A percentile compares a stretch with the other conserved stretches of the same genome.
phyloP scores from a whole-genome alignment of 92 coral and sea anemone genomes.

The Muricea muricata region DNA sequence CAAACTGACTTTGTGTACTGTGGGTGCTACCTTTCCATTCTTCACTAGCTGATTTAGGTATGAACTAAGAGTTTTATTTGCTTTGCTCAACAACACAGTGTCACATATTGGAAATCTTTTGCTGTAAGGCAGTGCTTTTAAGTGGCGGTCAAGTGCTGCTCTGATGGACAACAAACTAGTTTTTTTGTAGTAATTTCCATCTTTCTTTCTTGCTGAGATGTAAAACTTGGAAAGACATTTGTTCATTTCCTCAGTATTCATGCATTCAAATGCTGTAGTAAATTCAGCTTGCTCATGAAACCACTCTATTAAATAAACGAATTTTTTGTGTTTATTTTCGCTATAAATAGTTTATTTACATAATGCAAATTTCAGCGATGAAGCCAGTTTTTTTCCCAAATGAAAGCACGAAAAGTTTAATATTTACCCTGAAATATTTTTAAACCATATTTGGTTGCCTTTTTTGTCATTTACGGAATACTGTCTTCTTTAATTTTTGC shows the following conservation, averaged over 20 bases:
- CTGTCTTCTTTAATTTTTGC: background rate
- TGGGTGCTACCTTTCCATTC: slow-evolving; percentile 36
- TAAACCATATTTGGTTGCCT: too few relatives aligned
- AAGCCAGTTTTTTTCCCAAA: too few relatives aligned
- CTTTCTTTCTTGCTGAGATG: slow-evolving; percentile 1
- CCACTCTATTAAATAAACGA: background rate
- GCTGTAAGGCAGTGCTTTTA: background rate
- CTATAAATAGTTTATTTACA: too few relatives aligned
- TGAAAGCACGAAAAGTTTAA: too few relatives aligned
- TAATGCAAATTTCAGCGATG: too few relatives aligned
- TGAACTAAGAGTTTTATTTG: slow-evolving; percentile 25
- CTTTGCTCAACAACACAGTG: background rate
- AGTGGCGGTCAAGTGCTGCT: slow-evolving; percentile 12
- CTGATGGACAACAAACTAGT: slow-evolving; percentile 4
- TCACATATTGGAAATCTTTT: slow-evolving; percentile 5
- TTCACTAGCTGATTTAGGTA: slow-evolving; percentile 8
- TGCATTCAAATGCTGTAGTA: background rate
- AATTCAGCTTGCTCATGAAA: background rate
- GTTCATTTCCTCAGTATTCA: slow-evolving; percentile 5
- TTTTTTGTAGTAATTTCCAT: background rate
- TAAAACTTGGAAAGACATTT: background rate
- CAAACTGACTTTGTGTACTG: slow-evolving; percentile 44
- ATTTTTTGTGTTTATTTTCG: too few relatives aligned
- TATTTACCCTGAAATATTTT: too few relatives aligned
- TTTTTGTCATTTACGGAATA: background rate